phyloP scores from a whole-genome alignment of 2,888 invertebrate species.

The Aleiodes alternator region DNA sequence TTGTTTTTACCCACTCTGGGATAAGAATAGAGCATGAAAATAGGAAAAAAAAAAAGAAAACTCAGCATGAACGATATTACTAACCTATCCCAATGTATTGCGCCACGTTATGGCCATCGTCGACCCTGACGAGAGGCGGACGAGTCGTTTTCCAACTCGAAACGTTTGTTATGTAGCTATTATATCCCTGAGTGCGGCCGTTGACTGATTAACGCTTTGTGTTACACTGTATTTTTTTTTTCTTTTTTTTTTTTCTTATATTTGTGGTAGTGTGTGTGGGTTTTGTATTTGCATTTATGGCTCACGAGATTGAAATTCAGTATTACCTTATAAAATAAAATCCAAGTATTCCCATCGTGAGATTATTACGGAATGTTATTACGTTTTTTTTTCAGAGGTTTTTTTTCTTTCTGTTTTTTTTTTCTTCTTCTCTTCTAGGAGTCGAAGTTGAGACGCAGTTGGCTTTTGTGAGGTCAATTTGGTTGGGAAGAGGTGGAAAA shows the following conservation, averaged over 20 bases:
- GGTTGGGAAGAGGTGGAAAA: background rate
- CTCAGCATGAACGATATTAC: constrained; percentile 62
- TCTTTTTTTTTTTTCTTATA: constrained; percentile 21
- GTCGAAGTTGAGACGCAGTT: background rate
- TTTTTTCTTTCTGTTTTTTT: background rate
- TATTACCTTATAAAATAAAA: constrained; percentile 14
- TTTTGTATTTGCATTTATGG: constrained; percentile 24
- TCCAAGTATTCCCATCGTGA: constrained; percentile 6
- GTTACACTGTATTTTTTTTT: constrained; percentile 4
- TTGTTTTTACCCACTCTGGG: constrained; percentile 41
- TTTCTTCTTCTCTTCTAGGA: background rate
- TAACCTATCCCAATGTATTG: constrained; percentile 69
- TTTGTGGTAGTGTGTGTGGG: constrained; percentile 24
- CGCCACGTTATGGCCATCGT: constrained; percentile 57
- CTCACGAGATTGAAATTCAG: constrained; percentile 7
- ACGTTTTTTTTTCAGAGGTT: background rate
- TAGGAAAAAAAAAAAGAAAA: constrained; percentile 61
- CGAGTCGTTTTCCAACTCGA: constrained; percentile 40
- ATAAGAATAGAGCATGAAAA: constrained; percentile 66
- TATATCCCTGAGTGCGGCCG: constrained; percentile 61
- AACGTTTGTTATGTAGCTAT: constrained; percentile 40
- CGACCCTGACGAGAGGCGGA: constrained; percentile 67
- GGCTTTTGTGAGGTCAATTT: background rate
- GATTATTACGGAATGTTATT: constrained; percentile 11
- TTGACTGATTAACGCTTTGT: constrained; percentile 69